A percentile compares a stretch with the other conserved stretches of the same genome.
Evolutionary conservation across 1,140 invertebrate species (phyloP).

Genomic region (Drosophila jambulina): DNA sequence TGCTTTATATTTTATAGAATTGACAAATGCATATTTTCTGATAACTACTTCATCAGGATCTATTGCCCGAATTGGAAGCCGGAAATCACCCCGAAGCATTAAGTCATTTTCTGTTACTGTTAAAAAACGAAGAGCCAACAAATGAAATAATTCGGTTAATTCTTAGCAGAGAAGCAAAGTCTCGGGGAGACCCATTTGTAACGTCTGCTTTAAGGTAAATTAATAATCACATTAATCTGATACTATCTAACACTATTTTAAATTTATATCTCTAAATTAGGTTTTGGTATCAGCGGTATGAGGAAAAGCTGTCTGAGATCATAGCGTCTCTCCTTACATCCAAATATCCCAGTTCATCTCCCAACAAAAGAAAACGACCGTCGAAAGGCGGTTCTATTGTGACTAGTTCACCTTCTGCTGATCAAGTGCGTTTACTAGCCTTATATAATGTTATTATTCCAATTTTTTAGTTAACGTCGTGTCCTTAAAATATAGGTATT

Average conservation of each 20-base stretch:
- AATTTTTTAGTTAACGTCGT: not conserved
- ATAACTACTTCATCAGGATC: slow-evolving; percentile 60
- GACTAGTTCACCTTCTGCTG: slow-evolving; percentile 87
- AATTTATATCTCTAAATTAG: slow-evolving; percentile 11
- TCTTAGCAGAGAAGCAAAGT: slow-evolving; percentile 91
- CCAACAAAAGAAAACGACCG: slow-evolving; percentile 95
- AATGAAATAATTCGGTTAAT: slow-evolving; percentile 94
- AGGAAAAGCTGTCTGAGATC: slow-evolving; percentile 95
- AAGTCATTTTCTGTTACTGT: slow-evolving; percentile 94
- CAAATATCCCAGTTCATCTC: slow-evolving; percentile 93
- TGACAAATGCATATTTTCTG: too few relatives aligned
- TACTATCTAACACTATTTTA: too few relatives aligned
- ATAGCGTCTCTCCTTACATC: slow-evolving; percentile 91
- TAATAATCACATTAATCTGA: not conserved
- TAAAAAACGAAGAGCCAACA: slow-evolving; percentile 96
- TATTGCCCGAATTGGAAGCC: slow-evolving; percentile 95
- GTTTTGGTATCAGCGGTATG: slow-evolving; percentile 96
- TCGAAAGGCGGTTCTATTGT: slow-evolving; percentile 88
- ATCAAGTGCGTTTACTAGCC: slow-evolving; percentile 85
- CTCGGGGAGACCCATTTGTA: slow-evolving; percentile 92
- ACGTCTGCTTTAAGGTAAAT: slow-evolving; percentile 91
- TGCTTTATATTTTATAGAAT: too few relatives aligned
- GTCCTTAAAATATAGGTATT: slow-evolving; percentile 89
- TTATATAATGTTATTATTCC: not conserved
- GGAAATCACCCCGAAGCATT: slow-evolving; percentile 95